A percentile compares a stretch with the other conserved stretches of the same genome.
These are phyloP conservation scores for Lepidocyrtoides sp. DNA, from an alignment of 2,888 invertebrate species.

Conservation along the genomic window DNA sequence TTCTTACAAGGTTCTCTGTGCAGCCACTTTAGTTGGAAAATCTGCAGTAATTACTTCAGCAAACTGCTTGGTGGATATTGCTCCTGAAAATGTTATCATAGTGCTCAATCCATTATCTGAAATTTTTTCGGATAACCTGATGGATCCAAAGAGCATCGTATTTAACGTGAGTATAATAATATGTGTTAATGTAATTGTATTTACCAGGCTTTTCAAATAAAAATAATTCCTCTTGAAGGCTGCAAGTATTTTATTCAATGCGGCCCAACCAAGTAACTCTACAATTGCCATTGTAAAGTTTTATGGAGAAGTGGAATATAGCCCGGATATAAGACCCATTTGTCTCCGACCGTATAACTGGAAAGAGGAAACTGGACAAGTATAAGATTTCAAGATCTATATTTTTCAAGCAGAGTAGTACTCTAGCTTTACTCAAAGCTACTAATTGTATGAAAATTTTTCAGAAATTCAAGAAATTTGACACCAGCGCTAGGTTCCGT, in stretches of 20 bases:
- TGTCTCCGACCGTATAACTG: constrained; percentile 30
- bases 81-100: constrained; percentile 32
- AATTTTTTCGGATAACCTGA: constrained; percentile 72
- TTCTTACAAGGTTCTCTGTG: constrained; percentile 44
- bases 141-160: constrained; percentile 28
- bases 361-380: constrained; percentile 29
- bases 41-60: constrained; percentile 51
- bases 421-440: too few relatives aligned
- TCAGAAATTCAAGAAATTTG: constrained; percentile 43
- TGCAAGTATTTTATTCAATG: constrained; percentile 56
- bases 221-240: too few relatives aligned
- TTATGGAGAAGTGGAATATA: constrained; percentile 65
- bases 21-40: constrained; percentile 63
- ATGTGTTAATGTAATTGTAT: not conserved
- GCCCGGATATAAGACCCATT: constrained; percentile 65
- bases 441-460: not conserved
- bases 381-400: too few relatives aligned
- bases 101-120: constrained; percentile 68
- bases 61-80: constrained; percentile 29
- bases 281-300: constrained; percentile 75
- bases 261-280: not conserved
- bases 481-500: not conserved
- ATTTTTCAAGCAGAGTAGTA: not conserved
- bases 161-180: constrained; percentile 55
- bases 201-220: not conserved